These are phyloP conservation scores for Brachionus calyciflorus DNA, from an alignment of 1,140 invertebrate species.

Conservation along the genomic window DNA sequence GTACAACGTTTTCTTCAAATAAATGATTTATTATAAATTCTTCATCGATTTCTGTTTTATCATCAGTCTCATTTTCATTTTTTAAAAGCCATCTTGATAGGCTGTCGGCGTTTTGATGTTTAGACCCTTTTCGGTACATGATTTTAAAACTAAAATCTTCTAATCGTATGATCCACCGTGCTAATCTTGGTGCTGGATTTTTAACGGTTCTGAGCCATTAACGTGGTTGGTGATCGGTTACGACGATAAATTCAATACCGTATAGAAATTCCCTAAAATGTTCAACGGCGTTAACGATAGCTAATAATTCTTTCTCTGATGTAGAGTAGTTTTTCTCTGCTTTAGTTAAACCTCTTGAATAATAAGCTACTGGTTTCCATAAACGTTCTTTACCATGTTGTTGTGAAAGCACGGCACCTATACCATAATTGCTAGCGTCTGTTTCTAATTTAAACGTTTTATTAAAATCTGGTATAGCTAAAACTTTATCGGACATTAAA, in stretches of 20 bases:
- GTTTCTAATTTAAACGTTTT: conserved; percentile 50
- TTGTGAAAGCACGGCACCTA: no score
- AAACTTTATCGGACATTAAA: background rate
- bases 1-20: background rate
- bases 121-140: background rate
- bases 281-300: conserved; percentile 60
- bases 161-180: conserved; percentile 40
- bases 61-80: background rate
- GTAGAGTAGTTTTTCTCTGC: no score
- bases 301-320: conserved; percentile 63
- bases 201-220: conserved; percentile 55
- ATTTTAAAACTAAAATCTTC: background rate
- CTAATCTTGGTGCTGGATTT: conserved; percentile 57
- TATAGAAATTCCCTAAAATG: conserved; percentile 63
- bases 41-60: background rate
- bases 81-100: background rate
- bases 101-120: no score
- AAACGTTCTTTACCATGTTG: no score
- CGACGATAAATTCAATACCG: conserved; percentile 61
- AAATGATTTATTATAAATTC: background rate
- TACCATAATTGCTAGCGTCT: no score
- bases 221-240: conserved; percentile 63
- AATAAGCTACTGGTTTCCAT: no score
- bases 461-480: conserved; percentile 1
- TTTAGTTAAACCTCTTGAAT: no score